Evolutionary conservation across 2,888 invertebrate species (phyloP).

Genomic region (Acronicta alni): DNA sequence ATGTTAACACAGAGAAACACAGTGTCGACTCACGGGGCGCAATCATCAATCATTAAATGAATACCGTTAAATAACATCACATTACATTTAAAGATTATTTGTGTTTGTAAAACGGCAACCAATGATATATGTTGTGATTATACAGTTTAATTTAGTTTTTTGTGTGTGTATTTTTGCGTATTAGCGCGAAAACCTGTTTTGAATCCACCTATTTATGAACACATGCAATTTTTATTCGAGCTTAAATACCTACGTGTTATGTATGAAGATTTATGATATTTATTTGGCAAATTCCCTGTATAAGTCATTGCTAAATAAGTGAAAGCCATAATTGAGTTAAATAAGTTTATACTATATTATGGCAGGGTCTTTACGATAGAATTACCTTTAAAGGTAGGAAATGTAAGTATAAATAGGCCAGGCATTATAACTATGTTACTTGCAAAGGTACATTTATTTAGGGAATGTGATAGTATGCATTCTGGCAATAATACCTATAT

Average conservation of each 20-base stretch:
- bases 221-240: slow-evolving; percentile 1
- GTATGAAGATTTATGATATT: too few species aligned
- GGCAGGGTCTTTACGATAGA: too few species aligned
- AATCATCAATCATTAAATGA: slow-evolving; percentile 63
- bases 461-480: too few species aligned
- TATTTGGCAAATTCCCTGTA: too few species aligned
- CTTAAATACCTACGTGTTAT: neutral
- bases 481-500: too few species aligned
- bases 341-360: too few species aligned
- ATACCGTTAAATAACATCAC: slow-evolving; percentile 69
- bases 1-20: slow-evolving; percentile 46
- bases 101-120: slow-evolving; percentile 66
- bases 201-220: slow-evolving; percentile 19
- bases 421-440: too few species aligned
- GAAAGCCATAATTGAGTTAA: too few species aligned
- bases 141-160: slow-evolving; percentile 48
- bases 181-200: slow-evolving; percentile 30
- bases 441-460: too few species aligned
- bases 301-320: too few species aligned
- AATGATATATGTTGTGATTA: slow-evolving; percentile 64
- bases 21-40: slow-evolving; percentile 42
- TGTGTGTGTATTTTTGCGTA: slow-evolving; percentile 35
- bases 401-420: too few species aligned
- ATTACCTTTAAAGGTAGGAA: too few species aligned
- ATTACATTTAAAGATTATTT: slow-evolving; percentile 72